phyloP scores from a whole-genome alignment of 2,113 vertebrate species.

The Orycteropus afer region DNA sequence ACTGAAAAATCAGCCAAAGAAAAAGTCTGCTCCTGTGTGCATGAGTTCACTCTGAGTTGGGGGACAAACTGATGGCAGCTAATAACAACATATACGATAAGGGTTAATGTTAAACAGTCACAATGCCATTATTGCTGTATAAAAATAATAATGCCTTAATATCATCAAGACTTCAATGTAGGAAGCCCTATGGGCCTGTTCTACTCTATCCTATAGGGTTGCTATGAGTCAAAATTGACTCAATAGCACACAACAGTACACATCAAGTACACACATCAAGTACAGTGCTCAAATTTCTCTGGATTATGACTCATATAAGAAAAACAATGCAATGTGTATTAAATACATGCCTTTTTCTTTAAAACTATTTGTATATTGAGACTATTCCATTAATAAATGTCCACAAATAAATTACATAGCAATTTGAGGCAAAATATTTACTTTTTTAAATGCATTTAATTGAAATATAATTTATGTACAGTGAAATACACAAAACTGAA shows the following conservation, averaged over 20 bases:
- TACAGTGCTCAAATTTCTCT: not conserved
- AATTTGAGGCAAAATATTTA: not conserved
- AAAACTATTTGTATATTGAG: not conserved
- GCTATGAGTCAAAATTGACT: not conserved
- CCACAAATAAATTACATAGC: not conserved
- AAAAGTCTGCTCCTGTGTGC: not conserved
- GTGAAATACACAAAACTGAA: too few relatives aligned
- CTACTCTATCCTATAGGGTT: not conserved
- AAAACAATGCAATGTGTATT: not conserved
- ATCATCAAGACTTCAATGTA: not conserved
- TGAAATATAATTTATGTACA: too few relatives aligned
- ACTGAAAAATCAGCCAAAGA: not conserved
- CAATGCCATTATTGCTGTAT: not conserved
- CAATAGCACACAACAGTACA: not conserved
- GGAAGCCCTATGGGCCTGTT: not conserved
- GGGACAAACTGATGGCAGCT: too few relatives aligned
- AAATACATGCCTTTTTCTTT: not conserved
- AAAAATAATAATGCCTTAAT: constrained; percentile 17
- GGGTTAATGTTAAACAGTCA: not conserved
- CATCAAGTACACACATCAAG: too few relatives aligned
- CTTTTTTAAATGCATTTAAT: too few relatives aligned
- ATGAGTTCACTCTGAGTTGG: too few relatives aligned
- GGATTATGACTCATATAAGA: not conserved
- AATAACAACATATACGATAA: not conserved
- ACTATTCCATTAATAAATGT: not conserved